Base-by-base conservation (phyloP, 53 echinoderm and acorn worm genomes). In the Henricia sp. region DNA sequence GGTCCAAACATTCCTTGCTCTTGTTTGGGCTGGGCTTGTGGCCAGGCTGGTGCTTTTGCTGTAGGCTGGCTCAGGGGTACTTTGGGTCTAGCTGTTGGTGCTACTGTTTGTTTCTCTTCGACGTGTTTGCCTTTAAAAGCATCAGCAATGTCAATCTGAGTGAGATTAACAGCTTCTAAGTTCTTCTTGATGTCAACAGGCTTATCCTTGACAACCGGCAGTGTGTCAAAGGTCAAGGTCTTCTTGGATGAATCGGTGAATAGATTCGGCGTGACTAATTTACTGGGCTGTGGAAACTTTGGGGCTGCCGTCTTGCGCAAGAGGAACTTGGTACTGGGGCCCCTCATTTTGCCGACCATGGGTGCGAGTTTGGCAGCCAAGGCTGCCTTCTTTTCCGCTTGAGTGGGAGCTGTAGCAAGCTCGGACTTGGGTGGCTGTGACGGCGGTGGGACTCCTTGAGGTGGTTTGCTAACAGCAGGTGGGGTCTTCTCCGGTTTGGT, bases 281-380 rank as follows among this genome's bases (percentile, higher is more conserved):
- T 80, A 28, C 80, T 80, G 50, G 80, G 3, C n/a, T 44, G 63
- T 6, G 80, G 48, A 21, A 64, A 28, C 46, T 80, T 80, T 21
- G 64, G 34, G 5, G 48, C 50, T 12, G 44, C 63, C 23, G 80
- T 80, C 23, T 80, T 80, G 28, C 80, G 80, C 17, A 80, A 50
- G 0, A 48, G 5, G 63, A 80, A 80, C 64, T 48, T 80, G 46
- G 63, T 80, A 40, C 80, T 46, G 0, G 62, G 62, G 14, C 80
- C 80, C 32, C 64, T 80, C 80, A 80, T 80, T 46, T 64, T 80
- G 80, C 80, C 80, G 42, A 80, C 80, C 80, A 80, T 80, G 1
- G 78, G 78, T 14, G 78, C 78, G 2, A 80, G 32, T 57, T 65
- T 80, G 46, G 80, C 80, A 34, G 80, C 64, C 27, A 80, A 35